Percentiles rank a stretch among this genome's conserved stretches.
Conservation (phyloP, 2,888 invertebrate species). For the Pollenia amentaria region DNA sequence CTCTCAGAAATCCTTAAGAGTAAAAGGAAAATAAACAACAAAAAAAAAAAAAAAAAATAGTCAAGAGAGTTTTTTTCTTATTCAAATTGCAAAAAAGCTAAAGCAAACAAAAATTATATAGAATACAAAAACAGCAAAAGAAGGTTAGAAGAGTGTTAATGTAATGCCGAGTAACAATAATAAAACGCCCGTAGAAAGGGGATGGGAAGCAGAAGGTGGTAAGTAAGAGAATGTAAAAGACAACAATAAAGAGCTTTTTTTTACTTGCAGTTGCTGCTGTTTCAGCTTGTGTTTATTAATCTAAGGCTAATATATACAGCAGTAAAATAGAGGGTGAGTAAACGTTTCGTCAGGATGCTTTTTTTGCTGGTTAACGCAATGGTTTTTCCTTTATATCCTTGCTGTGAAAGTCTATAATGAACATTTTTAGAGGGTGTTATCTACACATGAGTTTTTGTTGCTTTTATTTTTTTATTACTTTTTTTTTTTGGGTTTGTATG, state of each 20-base stretch:
- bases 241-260: constrained; percentile 43
- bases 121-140: constrained; percentile 45
- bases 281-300: constrained; percentile 44
- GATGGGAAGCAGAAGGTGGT: constrained; percentile 5
- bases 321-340: constrained; percentile 25
- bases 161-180: constrained; percentile 57
- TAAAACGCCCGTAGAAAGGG: constrained; percentile 21
- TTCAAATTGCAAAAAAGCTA: constrained; percentile 55
- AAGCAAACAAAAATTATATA: constrained; percentile 23
- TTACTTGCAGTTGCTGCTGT: constrained; percentile 3
- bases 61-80: constrained; percentile 31
- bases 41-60: constrained; percentile 17
- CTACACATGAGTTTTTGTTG: constrained; percentile 28
- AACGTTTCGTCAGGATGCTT: constrained; percentile 51
- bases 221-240: constrained; percentile 38
- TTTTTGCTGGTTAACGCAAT: constrained; percentile 37
- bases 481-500: constrained; percentile 29
- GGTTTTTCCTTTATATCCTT: constrained; percentile 14
- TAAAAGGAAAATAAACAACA: constrained; percentile 13
- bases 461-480: constrained; percentile 18
- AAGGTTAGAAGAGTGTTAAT: constrained; percentile 68
- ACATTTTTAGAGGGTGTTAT: constrained; percentile 16
- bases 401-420: background rate
- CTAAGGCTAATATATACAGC: constrained; percentile 55
- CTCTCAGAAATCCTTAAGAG: constrained; percentile 70